phyloP scores from a whole-genome alignment of 1,140 invertebrate species.

The Drosophila ananassae region DNA sequence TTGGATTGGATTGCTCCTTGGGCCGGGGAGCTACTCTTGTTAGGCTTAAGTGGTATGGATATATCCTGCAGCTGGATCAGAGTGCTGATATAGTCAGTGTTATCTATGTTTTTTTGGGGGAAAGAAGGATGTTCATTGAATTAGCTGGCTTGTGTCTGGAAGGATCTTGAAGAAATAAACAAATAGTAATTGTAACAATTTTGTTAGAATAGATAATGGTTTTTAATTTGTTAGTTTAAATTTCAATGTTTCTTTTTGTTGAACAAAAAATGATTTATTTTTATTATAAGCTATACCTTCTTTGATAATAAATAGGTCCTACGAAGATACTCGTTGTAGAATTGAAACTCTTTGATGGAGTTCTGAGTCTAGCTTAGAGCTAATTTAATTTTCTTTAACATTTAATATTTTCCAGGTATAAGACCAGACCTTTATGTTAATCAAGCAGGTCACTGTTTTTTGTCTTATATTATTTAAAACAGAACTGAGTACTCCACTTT shows the following conservation, averaged over 20 bases:
- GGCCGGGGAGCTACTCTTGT: conserved; percentile 18
- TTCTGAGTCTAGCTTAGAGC: too few relatives aligned
- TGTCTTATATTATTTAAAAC: conserved; percentile 8
- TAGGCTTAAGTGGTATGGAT: conserved; percentile 19
- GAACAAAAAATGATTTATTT: too few relatives aligned
- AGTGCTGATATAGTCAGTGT: conserved; percentile 37
- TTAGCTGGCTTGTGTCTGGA: not conserved
- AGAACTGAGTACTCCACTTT: conserved; percentile 35
- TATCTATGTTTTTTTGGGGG: conserved; percentile 13
- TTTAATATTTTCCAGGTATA: conserved; percentile 23
- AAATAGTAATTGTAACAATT: conserved; percentile 2
- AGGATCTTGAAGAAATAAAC: conserved; percentile 18
- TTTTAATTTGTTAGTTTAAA: conserved; percentile 10
- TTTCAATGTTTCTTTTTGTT: not conserved
- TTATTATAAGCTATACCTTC: too few relatives aligned
- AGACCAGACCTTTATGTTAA: conserved; percentile 42
- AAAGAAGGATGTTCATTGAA: conserved; percentile 17
- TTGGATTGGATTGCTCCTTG: conserved; percentile 25
- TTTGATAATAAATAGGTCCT: too few relatives aligned
- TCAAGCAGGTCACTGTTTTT: conserved; percentile 26
- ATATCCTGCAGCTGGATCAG: conserved; percentile 42
- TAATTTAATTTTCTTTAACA: not conserved
- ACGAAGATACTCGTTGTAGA: too few relatives aligned
- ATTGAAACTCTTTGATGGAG: too few relatives aligned
- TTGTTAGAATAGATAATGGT: not conserved